Conservation (phyloP, 2,797 vertebrate genomes). For the Chelon labrosus region DNA sequence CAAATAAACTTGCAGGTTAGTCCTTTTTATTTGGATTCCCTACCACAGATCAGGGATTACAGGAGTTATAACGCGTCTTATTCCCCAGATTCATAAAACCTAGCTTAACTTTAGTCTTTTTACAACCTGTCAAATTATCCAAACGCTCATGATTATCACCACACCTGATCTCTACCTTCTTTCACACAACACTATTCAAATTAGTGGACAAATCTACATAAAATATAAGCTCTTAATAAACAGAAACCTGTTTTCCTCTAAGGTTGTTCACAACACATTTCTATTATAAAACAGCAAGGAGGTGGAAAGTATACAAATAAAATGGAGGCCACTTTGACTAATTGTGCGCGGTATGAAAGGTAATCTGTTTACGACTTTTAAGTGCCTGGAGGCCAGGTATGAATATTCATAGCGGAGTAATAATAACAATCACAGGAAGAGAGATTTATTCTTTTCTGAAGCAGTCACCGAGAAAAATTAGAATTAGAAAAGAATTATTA, state of each 20-base stretch:
- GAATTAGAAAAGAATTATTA: slow-evolving; percentile 15
- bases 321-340: slow-evolving; percentile 14
- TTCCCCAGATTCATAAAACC: too few species aligned
- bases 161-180: too few species aligned
- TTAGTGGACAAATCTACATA: background rate
- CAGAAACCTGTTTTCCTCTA: slow-evolving; percentile 7
- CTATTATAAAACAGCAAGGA: slow-evolving; percentile 1
- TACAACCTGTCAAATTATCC: too few species aligned
- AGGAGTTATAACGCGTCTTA: too few species aligned
- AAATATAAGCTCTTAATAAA: slow-evolving; percentile 1
- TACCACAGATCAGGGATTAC: too few species aligned
- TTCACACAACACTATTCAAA: too few species aligned
- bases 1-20: background rate
- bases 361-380: slow-evolving; percentile 6
- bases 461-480: slow-evolving; percentile 3
- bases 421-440: background rate
- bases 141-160: too few species aligned
- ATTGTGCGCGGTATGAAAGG: slow-evolving; percentile 5
- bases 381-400: slow-evolving; percentile 10
- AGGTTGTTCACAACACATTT: background rate
- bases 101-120: too few species aligned
- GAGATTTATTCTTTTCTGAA: background rate
- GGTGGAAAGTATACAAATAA: slow-evolving; percentile 12
- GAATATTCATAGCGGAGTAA: slow-evolving; percentile 26
- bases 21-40: background rate